Evolutionary conservation across 92 coral and sea anemone species (phyloP), one percentile per base, ranked within the genome.

Genomic region (Chrysogorgia sp.): DNA sequence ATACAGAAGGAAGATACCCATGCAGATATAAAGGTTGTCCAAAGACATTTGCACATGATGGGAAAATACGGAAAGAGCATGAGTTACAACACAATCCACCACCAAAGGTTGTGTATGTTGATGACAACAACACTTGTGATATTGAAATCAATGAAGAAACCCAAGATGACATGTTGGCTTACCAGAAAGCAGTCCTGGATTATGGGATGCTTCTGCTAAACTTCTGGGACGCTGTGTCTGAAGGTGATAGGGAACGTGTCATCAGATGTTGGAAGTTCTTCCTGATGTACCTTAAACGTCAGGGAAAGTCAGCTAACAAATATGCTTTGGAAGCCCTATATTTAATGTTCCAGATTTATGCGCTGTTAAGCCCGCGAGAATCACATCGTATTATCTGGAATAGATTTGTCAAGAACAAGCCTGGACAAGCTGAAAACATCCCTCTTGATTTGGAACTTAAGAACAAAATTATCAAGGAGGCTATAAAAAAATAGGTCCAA

Each of bases 401-500:
- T 19, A 7, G 41, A 26, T 1, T 34, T 1, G 40, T 61, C 26
- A 61, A 61, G 22, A 61, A 61, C 40, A 61, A 23, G 26, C 34
- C 34, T 1, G 68, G 68, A 61, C 5, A 4, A 1, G 68, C 34
- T 2, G 33, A 32, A 4, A 61, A 61, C 31, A 34, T 61, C 31
- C 40, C 68, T 8, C 50, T 43, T 43, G 50, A 43, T 43, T 37
- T 65, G 22, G 71, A 65, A 49, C 37, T 65, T 34, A 65, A 65
- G 30, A 65, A 65, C 71, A 65, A 65, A 40, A 35, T 65, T 34
- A 33, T 40, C 50, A 65, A 65, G 50, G 49, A 88, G 53, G 87
- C 92, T 35, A 76, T 85, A 90, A 83, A 79, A 86, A 90, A 40
- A 82, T 86, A 52, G 89, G 90, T 3, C 92, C 93, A 8, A 66